A percentile compares a stretch with the other conserved stretches of the same genome.
Evolutionary conservation across 2,113 vertebrate genomes (phyloP).

Genomic region (Passerina amoena): DNA sequence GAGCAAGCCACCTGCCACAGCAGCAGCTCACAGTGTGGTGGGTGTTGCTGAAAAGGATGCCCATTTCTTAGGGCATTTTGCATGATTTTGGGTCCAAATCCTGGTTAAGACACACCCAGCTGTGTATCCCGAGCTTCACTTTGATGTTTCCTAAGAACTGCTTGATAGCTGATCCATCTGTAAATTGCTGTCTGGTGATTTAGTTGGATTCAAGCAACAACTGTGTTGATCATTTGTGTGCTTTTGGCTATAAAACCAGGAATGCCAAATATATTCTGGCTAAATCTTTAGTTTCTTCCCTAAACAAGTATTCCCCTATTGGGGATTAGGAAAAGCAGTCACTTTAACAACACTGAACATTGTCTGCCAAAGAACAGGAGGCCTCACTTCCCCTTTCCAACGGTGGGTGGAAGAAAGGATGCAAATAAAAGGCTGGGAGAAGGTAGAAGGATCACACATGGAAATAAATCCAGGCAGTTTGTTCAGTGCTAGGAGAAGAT

Average conservation of each 20-base stretch:
- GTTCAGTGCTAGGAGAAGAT: background rate
- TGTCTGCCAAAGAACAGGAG: background rate
- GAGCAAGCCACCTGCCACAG: background rate
- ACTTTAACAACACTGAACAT: background rate
- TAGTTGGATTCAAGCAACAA: background rate
- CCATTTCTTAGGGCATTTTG: background rate
- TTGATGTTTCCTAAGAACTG: background rate
- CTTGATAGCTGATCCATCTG: background rate
- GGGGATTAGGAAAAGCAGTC: background rate
- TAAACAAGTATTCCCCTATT: background rate
- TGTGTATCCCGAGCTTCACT: background rate
- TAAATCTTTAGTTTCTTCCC: background rate
- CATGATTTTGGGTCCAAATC: background rate
- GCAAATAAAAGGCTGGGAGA: background rate
- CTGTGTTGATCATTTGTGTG: fast-evolving
- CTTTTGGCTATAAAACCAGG: background rate
- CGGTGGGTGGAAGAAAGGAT: background rate
- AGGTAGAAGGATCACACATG: background rate
- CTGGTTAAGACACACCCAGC: background rate
- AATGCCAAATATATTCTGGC: background rate
- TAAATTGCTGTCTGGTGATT: background rate
- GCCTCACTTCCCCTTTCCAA: background rate
- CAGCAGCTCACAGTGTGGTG: background rate
- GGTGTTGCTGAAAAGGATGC: background rate
- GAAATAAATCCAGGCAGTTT: background rate